Evolutionary conservation across 2,888 invertebrate genomes (phyloP), one percentile per base, ranked within the genome.

Genomic region (Eupithecia centaureata): DNA sequence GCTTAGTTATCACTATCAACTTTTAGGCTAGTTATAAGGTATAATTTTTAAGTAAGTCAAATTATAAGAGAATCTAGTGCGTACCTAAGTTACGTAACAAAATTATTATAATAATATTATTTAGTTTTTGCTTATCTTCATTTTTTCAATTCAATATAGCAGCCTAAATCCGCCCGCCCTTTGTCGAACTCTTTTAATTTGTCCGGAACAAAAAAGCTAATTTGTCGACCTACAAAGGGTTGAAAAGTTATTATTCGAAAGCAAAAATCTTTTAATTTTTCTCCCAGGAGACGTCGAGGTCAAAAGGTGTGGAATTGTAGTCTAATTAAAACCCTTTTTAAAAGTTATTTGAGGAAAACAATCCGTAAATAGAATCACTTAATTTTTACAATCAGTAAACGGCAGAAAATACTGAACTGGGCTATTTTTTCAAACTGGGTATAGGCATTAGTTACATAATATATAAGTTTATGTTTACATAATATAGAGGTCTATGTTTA

Each of bases 181-280:
- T 71, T 61, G 66, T 63, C 65, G 77, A 78, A 81, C 77, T 77
- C 82, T 79, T 84, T 86, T 80, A 75, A 79, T 83, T 70, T 68
- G 65, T 80, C 62, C 65, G 32, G 30, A 82, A 86, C 83, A 86
- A 86, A 82, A 77, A 82, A 75, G 79, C 82, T 84, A 84, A 86
- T 87, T 87, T 86, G 84, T 85, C 81, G 80, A 76, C 75, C 62
- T 61, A 76, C 73, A 76, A 76, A 67, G 72, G 72, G 76, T 72
- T 73, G 73, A 73, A 65, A 75, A 72, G 70, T 75, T 76, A 75
- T 77, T 74, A 74, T 76, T 76, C 56, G 61, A 61, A 70, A 72
- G 68, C 51, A 65, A 72, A 68, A 72, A 66, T 64, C 65, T 61
- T 65, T 74, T 69, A 32, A 66, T 67, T 67, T 70, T 61, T 68